Evolutionary conservation across 2,888 invertebrate species (phyloP), one percentile per base, ranked within the genome.

Genomic region (Noctua janthe): DNA sequence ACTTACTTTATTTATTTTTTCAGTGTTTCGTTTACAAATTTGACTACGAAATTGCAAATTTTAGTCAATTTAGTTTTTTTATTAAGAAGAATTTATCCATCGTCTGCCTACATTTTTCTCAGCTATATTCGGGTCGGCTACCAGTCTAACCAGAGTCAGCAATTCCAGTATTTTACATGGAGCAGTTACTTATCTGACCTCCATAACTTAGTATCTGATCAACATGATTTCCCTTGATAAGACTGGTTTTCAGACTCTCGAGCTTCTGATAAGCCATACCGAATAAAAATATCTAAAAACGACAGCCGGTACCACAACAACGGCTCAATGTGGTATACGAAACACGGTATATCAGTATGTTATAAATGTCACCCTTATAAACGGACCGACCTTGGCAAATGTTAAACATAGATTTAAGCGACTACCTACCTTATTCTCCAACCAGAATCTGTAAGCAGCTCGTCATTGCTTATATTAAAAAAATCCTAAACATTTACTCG

Each of bases 401-500:
- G 11, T 59, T 0, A 59, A n/a, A 59, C 11, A n/a, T n/a, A n/a
- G 2, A n/a, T 23, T 20, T 56, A 23, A 56, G 2, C 10, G 23
- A 56, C 56, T 56, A 10, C 29, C 6, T 29, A 29, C 13, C 29
- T 29, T 4, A 8, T 13, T 8, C 15, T 29, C 7, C 17, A 8
- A 35, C n/a, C 43, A 69, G 1, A 47, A 43, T 43, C 47, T 47
- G 17, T n/a, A 47, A 69, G 8, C 43, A 47, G 15, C 47, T n/a
- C n/a, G n/a, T 47, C 47, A 35, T 47, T 69, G 17, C n/a, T 69
- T 69, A 29, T 69, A 66, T 66, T 29, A 7, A 67, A 76, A 39
- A 59, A 23, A 20, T 49, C 39, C 17, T 0, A 62, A 70, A 11
- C 47, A 3, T 35, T 43, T 17, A 73, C 49, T 39, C 20, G 0